A percentile compares a stretch with the other conserved stretches of the same genome.
These are phyloP conservation scores for Myrmecobius fasciatus DNA, from an alignment of 2,113 vertebrate species.

Conservation along the genomic window DNA sequence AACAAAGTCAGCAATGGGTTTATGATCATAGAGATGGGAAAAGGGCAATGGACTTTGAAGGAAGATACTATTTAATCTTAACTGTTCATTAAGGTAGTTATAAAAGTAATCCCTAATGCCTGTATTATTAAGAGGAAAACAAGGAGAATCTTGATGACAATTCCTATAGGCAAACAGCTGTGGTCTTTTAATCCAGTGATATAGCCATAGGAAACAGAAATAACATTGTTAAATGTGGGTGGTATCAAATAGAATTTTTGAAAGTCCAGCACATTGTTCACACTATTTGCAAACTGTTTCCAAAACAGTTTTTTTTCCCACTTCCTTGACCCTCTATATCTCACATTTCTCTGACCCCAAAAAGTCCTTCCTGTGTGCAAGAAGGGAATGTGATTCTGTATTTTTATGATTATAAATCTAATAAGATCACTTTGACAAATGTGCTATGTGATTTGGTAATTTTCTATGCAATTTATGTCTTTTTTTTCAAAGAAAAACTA, in stretches of 20 bases:
- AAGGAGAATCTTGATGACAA: not conserved
- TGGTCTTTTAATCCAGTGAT: conserved; percentile 15
- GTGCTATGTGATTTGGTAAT: conserved; percentile 9
- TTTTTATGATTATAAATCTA: not conserved
- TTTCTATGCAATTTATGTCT: not conserved
- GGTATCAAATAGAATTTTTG: conserved; percentile 12
- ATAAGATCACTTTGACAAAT: conserved; percentile 22
- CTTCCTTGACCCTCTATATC: conserved; percentile 9
- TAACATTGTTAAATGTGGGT: not conserved
- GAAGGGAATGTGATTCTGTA: not conserved
- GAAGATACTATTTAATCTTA: not conserved
- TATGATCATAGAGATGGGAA: not conserved
- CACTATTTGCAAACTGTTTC: conserved; percentile 12
- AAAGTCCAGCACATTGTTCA: conserved; percentile 13
- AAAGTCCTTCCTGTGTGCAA: not conserved
- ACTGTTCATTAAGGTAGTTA: not conserved
- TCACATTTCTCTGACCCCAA: not conserved
- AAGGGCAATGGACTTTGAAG: not conserved
- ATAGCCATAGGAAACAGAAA: conserved; percentile 2
- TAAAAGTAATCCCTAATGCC: not conserved
- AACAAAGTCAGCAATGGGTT: not conserved
- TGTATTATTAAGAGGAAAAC: not conserved
- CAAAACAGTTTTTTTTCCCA: conserved; percentile 8
- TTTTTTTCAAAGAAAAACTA: not conserved
- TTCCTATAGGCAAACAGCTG: not conserved